Conservation (phyloP, 1,140 invertebrate species). For the Maconellicoccus hirsutus region DNA sequence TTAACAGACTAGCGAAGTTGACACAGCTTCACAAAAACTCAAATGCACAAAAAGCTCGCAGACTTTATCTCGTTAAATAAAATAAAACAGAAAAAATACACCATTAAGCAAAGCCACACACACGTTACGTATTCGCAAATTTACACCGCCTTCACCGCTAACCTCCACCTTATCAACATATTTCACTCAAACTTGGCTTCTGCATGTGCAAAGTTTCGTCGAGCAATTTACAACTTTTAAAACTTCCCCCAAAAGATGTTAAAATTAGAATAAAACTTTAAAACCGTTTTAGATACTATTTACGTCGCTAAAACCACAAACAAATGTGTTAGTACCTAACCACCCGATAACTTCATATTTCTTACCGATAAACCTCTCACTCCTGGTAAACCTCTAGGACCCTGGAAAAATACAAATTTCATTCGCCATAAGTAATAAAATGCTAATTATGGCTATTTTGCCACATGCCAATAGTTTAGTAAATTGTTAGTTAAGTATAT, state of each 20-base stretch:
- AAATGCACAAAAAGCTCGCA: no score
- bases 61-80: no score
- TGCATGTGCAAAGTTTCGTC: background rate
- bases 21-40: no score
- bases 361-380: conserved; percentile 56
- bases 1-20: no score
- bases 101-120: background rate
- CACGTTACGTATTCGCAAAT: background rate
- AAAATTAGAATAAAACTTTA: conserved; percentile 6
- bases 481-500: background rate
- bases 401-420: conserved; percentile 42
- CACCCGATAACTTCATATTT: conserved; percentile 16
- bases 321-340: background rate
- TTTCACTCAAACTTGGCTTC: background rate
- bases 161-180: background rate
- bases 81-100: no score
- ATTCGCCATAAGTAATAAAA: no score
- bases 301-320: background rate
- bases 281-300: background rate
- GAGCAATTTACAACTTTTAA: conserved; percentile 4
- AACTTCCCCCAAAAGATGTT: background rate
- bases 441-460: no score
- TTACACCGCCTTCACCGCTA: background rate
- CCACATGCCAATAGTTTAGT: no score
- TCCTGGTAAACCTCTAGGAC: conserved; percentile 51